These are phyloP conservation scores for Malaclemys terrapin DNA, from an alignment of 2,113 vertebrate genomes.

Conservation along the genomic window DNA sequence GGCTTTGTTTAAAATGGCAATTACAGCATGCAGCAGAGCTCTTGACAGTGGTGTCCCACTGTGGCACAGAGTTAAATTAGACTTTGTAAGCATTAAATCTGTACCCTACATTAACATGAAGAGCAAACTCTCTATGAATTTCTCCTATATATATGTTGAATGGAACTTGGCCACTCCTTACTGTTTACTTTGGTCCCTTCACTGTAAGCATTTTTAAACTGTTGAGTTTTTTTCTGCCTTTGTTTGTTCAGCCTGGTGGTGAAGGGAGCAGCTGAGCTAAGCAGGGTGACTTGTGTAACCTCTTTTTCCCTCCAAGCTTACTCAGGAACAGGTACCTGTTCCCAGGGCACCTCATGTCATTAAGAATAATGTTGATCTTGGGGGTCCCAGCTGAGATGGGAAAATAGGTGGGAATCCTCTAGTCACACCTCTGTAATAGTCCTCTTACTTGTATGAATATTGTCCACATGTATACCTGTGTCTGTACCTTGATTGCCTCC, in stretches of 20 bases:
- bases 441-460: not conserved
- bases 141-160: not conserved
- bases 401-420: not conserved
- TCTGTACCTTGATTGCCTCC: not conserved
- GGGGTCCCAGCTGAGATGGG: not conserved
- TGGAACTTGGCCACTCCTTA: not conserved
- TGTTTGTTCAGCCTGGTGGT: not conserved
- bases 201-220: not conserved
- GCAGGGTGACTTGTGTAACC: not conserved
- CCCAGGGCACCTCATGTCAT: not conserved
- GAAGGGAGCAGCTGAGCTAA: not conserved
- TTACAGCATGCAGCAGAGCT: conserved; percentile 1
- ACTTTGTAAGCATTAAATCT: not conserved
- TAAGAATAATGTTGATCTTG: not conserved
- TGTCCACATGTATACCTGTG: not conserved
- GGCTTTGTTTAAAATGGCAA: conserved; percentile 1
- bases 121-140: not conserved
- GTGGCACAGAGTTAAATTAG: not conserved
- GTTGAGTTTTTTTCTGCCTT: not conserved
- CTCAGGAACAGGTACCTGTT: not conserved
- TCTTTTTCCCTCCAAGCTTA: not conserved
- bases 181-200: not conserved
- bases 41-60: not conserved
- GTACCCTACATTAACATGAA: not conserved
- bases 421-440: not conserved